Percentiles rank a stretch among this genome's conserved stretches.
Evolutionary conservation across 2,113 vertebrate species (phyloP).

Genomic region (Nematolebias whitei): DNA sequence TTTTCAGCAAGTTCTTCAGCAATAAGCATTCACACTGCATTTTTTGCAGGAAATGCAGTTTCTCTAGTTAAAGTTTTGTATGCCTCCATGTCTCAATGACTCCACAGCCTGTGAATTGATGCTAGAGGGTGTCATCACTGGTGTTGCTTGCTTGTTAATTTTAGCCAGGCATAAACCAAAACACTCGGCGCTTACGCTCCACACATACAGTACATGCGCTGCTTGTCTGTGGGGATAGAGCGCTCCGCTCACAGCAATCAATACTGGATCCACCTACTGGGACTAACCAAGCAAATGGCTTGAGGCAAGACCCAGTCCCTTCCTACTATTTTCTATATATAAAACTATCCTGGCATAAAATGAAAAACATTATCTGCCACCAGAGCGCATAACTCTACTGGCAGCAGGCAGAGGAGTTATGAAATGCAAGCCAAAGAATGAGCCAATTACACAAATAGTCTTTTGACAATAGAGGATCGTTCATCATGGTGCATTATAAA

Average conservation of each 20-base stretch:
- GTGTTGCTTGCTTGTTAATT: conserved; percentile 60
- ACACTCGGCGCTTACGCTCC: conserved; percentile 46
- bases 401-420: conserved; percentile 65
- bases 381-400: conserved; percentile 66
- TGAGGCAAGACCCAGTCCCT: conserved; percentile 64
- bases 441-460: conserved; percentile 78
- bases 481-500: conserved; percentile 45
- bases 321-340: conserved; percentile 78
- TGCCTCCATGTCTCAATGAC: conserved; percentile 18
- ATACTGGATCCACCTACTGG: conserved; percentile 77
- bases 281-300: conserved; percentile 73
- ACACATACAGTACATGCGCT: conserved; percentile 36
- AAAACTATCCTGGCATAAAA: conserved; percentile 76
- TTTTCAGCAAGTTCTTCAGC: too few relatives aligned
- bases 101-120: conserved; percentile 8
- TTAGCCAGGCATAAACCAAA: conserved; percentile 50
- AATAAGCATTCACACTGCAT: too few relatives aligned
- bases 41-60: too few relatives aligned
- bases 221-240: conserved; percentile 54
- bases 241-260: conserved; percentile 71
- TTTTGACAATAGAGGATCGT: conserved; percentile 59
- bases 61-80: conserved; percentile 4
- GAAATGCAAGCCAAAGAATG: conserved; percentile 60
- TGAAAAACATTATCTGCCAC: conserved; percentile 76
- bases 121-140: conserved; percentile 48